A percentile compares a stretch with the other conserved stretches of the same genome.
Evolutionary conservation across 2,888 invertebrate species (phyloP).

Genomic region (Lottia gigantea): DNA sequence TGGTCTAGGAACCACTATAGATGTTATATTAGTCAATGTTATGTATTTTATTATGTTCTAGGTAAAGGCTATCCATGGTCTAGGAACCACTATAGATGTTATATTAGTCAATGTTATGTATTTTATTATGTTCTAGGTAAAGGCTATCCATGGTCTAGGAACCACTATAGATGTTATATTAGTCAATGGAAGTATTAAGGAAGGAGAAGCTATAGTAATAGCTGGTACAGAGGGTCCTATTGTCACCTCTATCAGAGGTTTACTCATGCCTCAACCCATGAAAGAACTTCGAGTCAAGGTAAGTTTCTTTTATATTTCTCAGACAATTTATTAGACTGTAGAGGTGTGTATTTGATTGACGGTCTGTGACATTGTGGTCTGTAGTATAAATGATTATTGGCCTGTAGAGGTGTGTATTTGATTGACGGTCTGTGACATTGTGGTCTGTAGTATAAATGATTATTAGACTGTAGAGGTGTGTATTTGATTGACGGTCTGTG

Average conservation of each 20-base stretch:
- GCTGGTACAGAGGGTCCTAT: slow-evolving; percentile 99
- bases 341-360: too few species aligned
- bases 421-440: too few species aligned
- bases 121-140: slow-evolving; percentile 73
- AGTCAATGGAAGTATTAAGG: slow-evolving; percentile 92
- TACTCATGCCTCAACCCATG: slow-evolving; percentile 98
- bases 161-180: slow-evolving; percentile 99
- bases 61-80: slow-evolving; percentile 95
- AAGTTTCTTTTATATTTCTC: slow-evolving; percentile 17
- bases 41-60: slow-evolving; percentile 66
- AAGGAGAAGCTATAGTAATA: slow-evolving; percentile 93
- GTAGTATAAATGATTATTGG: too few species aligned
- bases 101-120: slow-evolving; percentile 71
- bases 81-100: slow-evolving; percentile 95
- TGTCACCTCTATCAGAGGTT: slow-evolving; percentile 93
- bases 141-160: slow-evolving; percentile 90
- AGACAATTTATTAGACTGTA: too few species aligned
- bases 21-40: slow-evolving; percentile 98
- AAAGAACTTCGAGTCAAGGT: slow-evolving; percentile 94
- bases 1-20: slow-evolving; percentile 93
- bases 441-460: too few species aligned
- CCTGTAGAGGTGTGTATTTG: too few species aligned
- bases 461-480: too few species aligned
- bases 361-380: too few species aligned
- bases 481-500: too few species aligned